These are phyloP conservation scores for Phymastichus coffea DNA, from an alignment of 1,140 invertebrate genomes.

Conservation along the genomic window DNA sequence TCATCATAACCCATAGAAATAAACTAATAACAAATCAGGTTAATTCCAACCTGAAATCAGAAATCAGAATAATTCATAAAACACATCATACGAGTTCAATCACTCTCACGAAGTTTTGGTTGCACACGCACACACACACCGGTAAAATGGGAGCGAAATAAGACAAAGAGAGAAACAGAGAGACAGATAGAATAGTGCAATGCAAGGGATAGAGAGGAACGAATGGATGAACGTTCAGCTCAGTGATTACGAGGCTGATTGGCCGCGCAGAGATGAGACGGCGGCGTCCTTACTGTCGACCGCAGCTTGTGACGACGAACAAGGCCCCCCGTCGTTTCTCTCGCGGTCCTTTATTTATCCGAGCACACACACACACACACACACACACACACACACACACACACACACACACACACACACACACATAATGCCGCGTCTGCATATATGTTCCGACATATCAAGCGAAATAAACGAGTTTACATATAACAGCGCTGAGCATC, in stretches of 20 bases:
- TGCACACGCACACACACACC: not conserved
- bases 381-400: not conserved
- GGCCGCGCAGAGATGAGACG: conserved; percentile 43
- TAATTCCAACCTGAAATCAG: no score
- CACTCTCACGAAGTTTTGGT: no score
- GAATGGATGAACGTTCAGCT: conserved; percentile 35
- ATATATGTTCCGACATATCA: no score
- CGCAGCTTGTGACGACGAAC: conserved; percentile 42
- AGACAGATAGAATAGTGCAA: not conserved
- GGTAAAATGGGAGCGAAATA: not conserved
- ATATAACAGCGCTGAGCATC: no score
- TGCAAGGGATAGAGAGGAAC: not conserved
- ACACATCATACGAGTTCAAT: no score
- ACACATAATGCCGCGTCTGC: not conserved
- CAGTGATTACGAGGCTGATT: conserved; percentile 44
- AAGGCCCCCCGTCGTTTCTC: conserved; percentile 25
- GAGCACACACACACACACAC: not conserved
- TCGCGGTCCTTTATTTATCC: not conserved
- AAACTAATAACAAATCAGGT: no score
- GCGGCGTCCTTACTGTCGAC: conserved; percentile 41
- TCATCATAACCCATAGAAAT: no score
- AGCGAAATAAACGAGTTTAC: no score
- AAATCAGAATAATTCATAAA: no score
- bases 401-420: not conserved
- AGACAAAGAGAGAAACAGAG: not conserved